These are phyloP conservation scores for Murina feae DNA, from an alignment of 2,113 vertebrate genomes.

Conservation along the genomic window DNA sequence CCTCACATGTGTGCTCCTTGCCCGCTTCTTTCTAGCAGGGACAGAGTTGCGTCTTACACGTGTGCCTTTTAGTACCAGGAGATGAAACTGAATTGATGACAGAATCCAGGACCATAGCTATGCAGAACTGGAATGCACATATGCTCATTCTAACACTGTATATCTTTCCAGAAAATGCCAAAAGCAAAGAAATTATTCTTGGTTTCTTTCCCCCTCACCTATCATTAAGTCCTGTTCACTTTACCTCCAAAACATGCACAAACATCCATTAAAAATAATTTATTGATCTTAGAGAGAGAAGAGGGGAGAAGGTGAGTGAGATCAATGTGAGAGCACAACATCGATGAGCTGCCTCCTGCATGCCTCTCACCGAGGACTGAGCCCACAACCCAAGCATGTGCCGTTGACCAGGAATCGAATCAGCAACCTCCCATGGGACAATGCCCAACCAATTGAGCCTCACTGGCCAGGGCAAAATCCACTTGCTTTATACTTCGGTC, in stretches of 20 bases:
- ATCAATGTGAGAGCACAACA: too few species aligned
- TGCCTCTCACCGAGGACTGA: too few species aligned
- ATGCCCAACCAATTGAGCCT: too few species aligned
- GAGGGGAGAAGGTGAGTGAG: too few species aligned
- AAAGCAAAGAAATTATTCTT: background rate
- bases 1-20: background rate
- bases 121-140: background rate
- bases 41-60: background rate
- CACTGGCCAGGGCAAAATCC: background rate
- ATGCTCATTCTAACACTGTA: background rate
- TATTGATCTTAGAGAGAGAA: too few species aligned
- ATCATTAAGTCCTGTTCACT: background rate
- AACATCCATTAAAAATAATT: background rate
- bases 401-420: too few species aligned
- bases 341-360: too few species aligned
- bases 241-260: background rate
- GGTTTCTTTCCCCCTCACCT: background rate
- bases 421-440: too few species aligned
- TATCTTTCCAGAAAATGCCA: background rate
- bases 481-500: background rate
- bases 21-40: background rate
- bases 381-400: too few species aligned
- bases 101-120: background rate
- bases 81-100: background rate
- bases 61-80: background rate